Evolutionary conservation across 2,113 vertebrate species (phyloP), one percentile per base, ranked within the genome.

Genomic region (Pongo pygmaeus): DNA sequence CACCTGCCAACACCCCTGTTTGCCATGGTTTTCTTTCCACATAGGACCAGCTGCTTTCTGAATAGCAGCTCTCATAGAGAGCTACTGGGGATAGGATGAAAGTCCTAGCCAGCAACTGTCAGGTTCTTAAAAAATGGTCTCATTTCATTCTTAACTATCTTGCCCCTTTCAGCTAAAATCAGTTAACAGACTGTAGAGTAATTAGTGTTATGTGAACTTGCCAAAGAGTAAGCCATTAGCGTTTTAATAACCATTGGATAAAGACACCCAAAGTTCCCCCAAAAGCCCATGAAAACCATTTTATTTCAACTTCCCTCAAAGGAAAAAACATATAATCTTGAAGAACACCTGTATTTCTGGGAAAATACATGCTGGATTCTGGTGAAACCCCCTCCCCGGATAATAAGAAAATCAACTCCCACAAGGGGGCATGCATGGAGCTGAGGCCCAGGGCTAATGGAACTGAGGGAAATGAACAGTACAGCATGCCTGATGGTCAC

Each of bases 221-320:
- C 91, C 97, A 98, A 92, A 97, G 95, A 64, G 90, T 30, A 93
- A 96, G 96, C 97, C 98, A 97, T 98, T 95, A 95, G 96, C 94
- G 94, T 91, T 97, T 98, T 97, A 97, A 98, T 97, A 98, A 88
- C 59, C 97, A 79, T 94, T 94, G 97, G 98, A 98, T 94, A 98
- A 97, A 98, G 96, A 97, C 64, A 38, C 89, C 97, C 98, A 77
- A 97, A 57, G 94, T 96, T 97, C 97, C 84, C 94, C 95, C 90
- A 86, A 84, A 80, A 97, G 72, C 96, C 96, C 94, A 91, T 30
- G 84, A 98, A 98, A 97, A 97, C 94, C 86, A 97, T 92, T 98
- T 98, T 97, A 97, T 97, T 98, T 97, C 93, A 96, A 94, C 40
- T 97, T 97, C 95, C 96, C 96, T 98, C 81, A 89, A 89, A 81